Base-by-base conservation (phyloP, 2,888 invertebrate genomes). In the Orthosia incerta region DNA sequence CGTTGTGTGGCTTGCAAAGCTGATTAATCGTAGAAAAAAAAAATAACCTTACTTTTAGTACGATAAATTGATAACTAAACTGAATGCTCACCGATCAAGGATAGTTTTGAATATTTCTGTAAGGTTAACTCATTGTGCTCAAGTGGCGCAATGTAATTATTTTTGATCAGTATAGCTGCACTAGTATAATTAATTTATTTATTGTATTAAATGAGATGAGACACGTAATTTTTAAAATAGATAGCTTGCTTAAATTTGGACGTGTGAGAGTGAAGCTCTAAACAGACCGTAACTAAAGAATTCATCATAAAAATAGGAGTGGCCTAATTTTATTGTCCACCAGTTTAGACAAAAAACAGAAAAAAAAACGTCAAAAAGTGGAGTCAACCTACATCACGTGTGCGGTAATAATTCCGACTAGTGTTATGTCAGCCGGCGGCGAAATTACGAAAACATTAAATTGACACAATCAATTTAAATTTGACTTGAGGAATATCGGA, bases 1-100 rank as follows among this genome's bases (percentile, higher is more conserved):
- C 20, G 55, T 46, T 70, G 15, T 71, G 16, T 50, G 57, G 48
- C 15, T 71, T 70, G 15, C 56, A 39, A 48, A n/a, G 31, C 39
- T 50, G n/a, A 23, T 39, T 71, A 31, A 46, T 26, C 1, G 12
- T 71, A 71, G 4, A 39, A n/a, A 39, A n/a, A 13, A 3, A 20
- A 23, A 20, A 23, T 46, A 15, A 45, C 15, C 45, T 60, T 60
- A 20, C 2, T 39, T 45, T 60, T 20, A 31, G 39, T 39, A 45
- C 45, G 15, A 5, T 45, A 15, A 45, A 39, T 45, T 51, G 4
- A 53, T 67, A 66, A 12, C 18, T 11, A 1, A 64, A 20, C 18
- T 18, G 3, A 31, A 50, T 50, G 16, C 18, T 23, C 12, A 26
- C 15, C 11, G 5, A 4, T 26, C 26, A 16, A 46, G 11, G 26